Conservation (phyloP, 1,140 invertebrate species). For the Drosophila cardini region DNA sequence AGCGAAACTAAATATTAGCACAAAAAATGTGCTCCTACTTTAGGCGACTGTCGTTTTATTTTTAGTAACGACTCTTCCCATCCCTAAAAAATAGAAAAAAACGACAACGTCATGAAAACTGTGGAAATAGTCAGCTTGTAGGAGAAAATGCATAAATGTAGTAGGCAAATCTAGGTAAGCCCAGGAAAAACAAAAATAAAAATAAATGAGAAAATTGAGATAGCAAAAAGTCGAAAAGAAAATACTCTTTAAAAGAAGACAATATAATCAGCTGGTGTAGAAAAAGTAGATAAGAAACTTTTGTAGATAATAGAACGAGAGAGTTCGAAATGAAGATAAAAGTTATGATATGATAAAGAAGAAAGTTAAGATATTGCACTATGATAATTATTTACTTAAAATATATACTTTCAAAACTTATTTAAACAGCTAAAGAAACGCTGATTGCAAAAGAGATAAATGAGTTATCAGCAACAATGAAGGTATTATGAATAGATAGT, state of each 20-base stretch:
- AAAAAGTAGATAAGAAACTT: too few species aligned
- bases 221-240: not conserved
- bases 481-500: too few species aligned
- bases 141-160: constrained; percentile 52
- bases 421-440: too few species aligned
- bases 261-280: not conserved
- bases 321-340: too few species aligned
- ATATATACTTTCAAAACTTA: too few species aligned
- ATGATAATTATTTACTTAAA: too few species aligned
- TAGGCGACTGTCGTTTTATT: constrained; percentile 56
- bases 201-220: constrained; percentile 1
- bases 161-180: constrained; percentile 52
- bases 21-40: constrained; percentile 38
- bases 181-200: constrained; percentile 32
- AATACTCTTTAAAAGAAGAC: constrained; percentile 1
- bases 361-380: too few species aligned
- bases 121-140: constrained; percentile 51
- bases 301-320: too few species aligned
- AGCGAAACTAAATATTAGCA: constrained; percentile 71
- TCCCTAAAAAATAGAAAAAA: constrained; percentile 19
- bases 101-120: constrained; percentile 19
- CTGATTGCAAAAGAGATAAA: too few species aligned
- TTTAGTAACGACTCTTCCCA: constrained; percentile 42
- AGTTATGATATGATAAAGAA: too few species aligned
- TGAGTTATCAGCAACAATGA: too few species aligned